phyloP scores from a whole-genome alignment of 2,888 invertebrate genomes.

The Digitonthophagus gazella region DNA sequence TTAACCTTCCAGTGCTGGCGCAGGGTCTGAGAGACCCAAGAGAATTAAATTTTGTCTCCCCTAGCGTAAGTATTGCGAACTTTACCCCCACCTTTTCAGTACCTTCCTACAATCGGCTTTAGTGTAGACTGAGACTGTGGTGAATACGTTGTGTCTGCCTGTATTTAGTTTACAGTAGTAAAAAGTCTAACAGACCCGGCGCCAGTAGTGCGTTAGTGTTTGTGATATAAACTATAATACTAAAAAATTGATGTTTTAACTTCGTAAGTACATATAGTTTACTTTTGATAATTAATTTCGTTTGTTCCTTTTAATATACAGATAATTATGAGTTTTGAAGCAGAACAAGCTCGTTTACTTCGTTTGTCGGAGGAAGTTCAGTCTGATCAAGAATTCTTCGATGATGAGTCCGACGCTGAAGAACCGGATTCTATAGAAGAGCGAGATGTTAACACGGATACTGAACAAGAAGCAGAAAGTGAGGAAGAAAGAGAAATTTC shows the following conservation, averaged over 20 bases:
- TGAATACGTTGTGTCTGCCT: not conserved
- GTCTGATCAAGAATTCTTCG: not conserved
- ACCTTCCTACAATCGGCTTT: not conserved
- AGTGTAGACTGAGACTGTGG: not conserved
- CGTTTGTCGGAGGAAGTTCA: not conserved
- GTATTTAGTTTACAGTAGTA: not conserved
- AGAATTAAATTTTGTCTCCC: not conserved
- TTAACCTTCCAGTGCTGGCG: not conserved
- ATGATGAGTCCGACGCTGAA: not conserved
- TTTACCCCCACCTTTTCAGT: not conserved
- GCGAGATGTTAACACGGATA: not conserved
- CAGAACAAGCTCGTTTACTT: not conserved
- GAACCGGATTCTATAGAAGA: not conserved
- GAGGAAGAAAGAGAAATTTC: not conserved
- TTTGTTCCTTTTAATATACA: not conserved
- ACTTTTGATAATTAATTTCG: not conserved
- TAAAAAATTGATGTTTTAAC: not conserved
- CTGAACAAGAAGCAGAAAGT: slow-evolving; percentile 1
- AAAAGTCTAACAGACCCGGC: slow-evolving; percentile 1
- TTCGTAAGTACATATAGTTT: not conserved
- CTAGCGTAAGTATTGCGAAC: not conserved
- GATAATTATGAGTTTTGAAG: not conserved
- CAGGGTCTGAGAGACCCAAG: not conserved
- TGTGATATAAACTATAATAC: no score
- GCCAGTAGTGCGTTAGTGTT: not conserved